Base-by-base conservation (phyloP, 2,888 invertebrate species). In the Marronus borbonicus region DNA sequence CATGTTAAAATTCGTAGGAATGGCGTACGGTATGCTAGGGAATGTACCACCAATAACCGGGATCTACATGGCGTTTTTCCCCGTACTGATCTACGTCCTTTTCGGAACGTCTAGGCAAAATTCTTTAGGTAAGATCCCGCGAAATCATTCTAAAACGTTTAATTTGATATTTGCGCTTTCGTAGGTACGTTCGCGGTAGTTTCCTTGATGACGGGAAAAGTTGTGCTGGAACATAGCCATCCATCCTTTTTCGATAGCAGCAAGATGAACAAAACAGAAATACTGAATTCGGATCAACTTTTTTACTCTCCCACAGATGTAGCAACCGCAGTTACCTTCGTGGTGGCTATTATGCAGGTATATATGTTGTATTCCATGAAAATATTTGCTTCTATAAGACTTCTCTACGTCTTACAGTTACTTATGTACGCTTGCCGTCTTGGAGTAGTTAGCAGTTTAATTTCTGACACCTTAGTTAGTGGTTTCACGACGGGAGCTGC, bases 171-270 rank as follows among this genome's bases (percentile, higher is more conserved):
- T 44, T 44, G 2, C 44, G 20, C 14, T n/a, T 12, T 66, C 10
- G 7, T 80, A 92, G 92, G 95, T 60, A 95, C 95, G 0, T 95
- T 96, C 89, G 97, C 98, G 10, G 94, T 98, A 0, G 93, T 95
- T 72, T 95, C 96, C 87, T 91, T 98, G 79, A 97, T 98, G 97
- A 93, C 96, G 4, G 97, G 97, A 74, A 95, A 95, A 90, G 93
- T 94, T 10, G 94, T 95, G 14, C 85, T 90, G 74, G 85, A 85
- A 79, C 83, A 88, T 70, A 86, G 86, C 78, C 84, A 88, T 79
- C 85, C 85, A n/a, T 78, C 81, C 1, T 84, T 83, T 79, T 84
- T 86, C 39, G 81, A 81, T 58, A 78, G 78, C 44, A 17, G 49
- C n/a, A 58, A 70, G 60, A 70, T 75, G 20, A 83, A 81, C 64